Evolutionary conservation across 2,113 vertebrate genomes (phyloP).

Genomic region (Pomatostomus ruficeps): DNA sequence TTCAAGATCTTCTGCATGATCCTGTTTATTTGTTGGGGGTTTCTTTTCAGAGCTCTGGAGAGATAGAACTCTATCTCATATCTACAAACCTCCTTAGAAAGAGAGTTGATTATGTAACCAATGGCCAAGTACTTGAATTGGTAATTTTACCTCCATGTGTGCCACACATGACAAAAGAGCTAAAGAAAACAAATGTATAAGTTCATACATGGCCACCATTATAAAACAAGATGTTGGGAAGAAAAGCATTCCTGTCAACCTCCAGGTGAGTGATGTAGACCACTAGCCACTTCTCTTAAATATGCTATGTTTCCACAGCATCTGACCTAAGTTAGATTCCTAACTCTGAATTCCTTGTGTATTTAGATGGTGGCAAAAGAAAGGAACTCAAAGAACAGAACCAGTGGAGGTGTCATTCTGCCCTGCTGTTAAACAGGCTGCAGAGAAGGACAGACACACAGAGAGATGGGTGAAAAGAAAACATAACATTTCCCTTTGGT

Average conservation of each 20-base stretch:
- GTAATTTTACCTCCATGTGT: not conserved
- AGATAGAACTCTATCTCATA: not conserved
- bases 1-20: not conserved
- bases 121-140: not conserved
- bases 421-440: not conserved
- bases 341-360: not conserved
- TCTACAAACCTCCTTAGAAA: not conserved
- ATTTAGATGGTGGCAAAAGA: not conserved
- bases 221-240: not conserved
- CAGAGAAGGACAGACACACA: not conserved
- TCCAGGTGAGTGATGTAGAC: not conserved
- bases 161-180: not conserved
- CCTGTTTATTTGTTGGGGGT: accelerated
- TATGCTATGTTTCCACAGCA: not conserved
- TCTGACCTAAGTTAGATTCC: not conserved
- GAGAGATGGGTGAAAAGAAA: not conserved
- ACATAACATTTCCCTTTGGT: not conserved
- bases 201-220: not conserved
- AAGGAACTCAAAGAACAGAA: not conserved
- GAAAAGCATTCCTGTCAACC: not conserved
- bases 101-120: not conserved
- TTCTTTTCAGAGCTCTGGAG: not conserved
- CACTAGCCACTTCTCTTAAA: not conserved
- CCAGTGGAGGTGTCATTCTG: not conserved
- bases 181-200: not conserved